Evolutionary conservation across 2,888 invertebrate genomes (phyloP).

Genomic region (Calliopum simillimum): DNA sequence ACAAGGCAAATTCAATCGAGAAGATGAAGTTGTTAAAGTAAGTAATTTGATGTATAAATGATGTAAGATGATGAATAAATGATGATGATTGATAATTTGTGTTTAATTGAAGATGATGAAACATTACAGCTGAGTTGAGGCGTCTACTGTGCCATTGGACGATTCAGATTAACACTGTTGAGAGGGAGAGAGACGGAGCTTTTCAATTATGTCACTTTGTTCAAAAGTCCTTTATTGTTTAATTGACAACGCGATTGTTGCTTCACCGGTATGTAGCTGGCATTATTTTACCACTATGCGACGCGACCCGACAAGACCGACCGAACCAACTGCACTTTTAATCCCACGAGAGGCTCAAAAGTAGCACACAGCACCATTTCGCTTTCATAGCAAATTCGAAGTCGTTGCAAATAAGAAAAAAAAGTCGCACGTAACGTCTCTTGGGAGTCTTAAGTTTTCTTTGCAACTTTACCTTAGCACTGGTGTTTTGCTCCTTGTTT

Average conservation of each 20-base stretch:
- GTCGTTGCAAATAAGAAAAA: background rate
- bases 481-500: no score
- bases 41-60: background rate
- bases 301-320: no score
- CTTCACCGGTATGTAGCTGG: no score
- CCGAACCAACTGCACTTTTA: background rate
- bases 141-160: no score
- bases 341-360: background rate
- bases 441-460: no score
- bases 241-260: no score
- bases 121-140: conserved; percentile 30
- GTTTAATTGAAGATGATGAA: conserved; percentile 19
- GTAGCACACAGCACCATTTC: background rate
- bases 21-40: conserved; percentile 6
- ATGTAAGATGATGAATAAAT: background rate
- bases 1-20: conserved; percentile 36
- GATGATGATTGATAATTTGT: background rate
- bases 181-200: no score
- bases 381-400: conserved; percentile 6
- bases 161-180: background rate
- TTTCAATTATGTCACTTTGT: background rate
- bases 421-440: no score
- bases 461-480: no score
- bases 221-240: background rate
- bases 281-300: no score